Evolutionary conservation across 2,797 vertebrate species (phyloP).

Genomic region (Eulemur rubriventer): DNA sequence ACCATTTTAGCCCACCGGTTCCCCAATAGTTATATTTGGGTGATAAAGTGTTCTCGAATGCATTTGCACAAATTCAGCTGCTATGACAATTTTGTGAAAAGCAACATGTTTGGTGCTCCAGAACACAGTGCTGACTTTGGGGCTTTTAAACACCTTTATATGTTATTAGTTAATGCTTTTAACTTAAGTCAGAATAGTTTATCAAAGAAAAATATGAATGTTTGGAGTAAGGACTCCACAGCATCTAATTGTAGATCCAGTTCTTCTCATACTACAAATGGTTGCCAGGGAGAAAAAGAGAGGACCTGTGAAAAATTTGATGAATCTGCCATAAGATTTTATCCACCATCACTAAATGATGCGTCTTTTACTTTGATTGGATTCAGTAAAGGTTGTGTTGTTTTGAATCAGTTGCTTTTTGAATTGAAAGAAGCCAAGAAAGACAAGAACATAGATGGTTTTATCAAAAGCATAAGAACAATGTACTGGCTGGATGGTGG

Average conservation of each 20-base stretch:
- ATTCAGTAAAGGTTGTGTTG: conserved; percentile 99
- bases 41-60: conserved; percentile 94
- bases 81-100: conserved; percentile 96
- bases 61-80: conserved; percentile 99
- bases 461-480: conserved; percentile 89
- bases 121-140: conserved; percentile 90
- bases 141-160: conserved; percentile 93
- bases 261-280: conserved; percentile 82
- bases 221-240: conserved; percentile 81
- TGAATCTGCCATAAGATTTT: conserved; percentile 71
- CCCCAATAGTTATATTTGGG: conserved; percentile 92
- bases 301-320: conserved; percentile 80
- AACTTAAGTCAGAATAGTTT: conserved; percentile 86
- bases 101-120: conserved; percentile 97
- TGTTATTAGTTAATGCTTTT: conserved; percentile 93
- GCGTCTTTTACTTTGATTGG: conserved; percentile 93
- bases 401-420: conserved; percentile 96
- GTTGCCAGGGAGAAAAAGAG: conserved; percentile 81
- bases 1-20: conserved; percentile 90
- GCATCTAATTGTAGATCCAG: conserved; percentile 77
- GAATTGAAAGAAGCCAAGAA: conserved; percentile 92
- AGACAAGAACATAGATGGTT: conserved; percentile 88
- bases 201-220: conserved; percentile 79
- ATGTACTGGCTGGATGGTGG: conserved; percentile 99
- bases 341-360: conserved; percentile 79